phyloP scores from a whole-genome alignment of 2,888 invertebrate genomes.

The Euzophera pinguis region DNA sequence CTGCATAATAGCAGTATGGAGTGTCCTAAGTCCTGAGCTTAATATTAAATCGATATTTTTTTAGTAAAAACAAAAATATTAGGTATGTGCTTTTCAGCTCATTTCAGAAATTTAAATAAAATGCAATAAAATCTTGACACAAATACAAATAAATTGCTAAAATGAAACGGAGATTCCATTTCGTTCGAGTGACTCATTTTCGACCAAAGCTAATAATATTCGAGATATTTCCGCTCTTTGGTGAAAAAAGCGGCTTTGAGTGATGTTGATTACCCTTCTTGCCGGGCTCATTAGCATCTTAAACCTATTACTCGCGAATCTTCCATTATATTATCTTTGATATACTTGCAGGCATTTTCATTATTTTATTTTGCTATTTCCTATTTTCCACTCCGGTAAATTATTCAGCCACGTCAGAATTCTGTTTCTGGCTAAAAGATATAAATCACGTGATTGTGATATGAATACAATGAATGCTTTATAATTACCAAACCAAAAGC shows the following conservation, averaged over 20 bases:
- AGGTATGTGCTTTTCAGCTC: too few species aligned
- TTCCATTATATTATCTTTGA: constrained; percentile 10
- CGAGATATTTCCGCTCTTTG: constrained; percentile 23
- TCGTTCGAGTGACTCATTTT: constrained; percentile 23
- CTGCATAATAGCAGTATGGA: too few species aligned
- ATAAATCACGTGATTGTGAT: constrained; percentile 7
- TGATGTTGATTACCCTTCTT: constrained; percentile 26
- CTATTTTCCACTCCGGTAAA: background rate
- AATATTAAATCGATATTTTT: too few species aligned
- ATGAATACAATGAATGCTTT: constrained; percentile 3
- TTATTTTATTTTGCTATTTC: background rate
- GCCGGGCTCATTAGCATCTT: constrained; percentile 24
- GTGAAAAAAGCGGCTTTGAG: constrained; percentile 24
- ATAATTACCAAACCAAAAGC: background rate
- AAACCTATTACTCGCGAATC: constrained; percentile 20
- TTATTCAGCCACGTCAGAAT: constrained; percentile 2
- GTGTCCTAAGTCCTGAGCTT: too few species aligned
- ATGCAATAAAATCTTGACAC: background rate
- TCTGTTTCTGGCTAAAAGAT: background rate
- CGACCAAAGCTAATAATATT: constrained; percentile 23
- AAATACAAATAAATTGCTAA: background rate
- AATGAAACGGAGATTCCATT: constrained; percentile 22
- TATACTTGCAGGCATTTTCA: constrained; percentile 5
- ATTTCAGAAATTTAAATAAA: background rate
- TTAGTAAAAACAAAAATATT: too few species aligned